Base-by-base conservation (phyloP, 2,797 vertebrate species). In the Iguana delicatissima region DNA sequence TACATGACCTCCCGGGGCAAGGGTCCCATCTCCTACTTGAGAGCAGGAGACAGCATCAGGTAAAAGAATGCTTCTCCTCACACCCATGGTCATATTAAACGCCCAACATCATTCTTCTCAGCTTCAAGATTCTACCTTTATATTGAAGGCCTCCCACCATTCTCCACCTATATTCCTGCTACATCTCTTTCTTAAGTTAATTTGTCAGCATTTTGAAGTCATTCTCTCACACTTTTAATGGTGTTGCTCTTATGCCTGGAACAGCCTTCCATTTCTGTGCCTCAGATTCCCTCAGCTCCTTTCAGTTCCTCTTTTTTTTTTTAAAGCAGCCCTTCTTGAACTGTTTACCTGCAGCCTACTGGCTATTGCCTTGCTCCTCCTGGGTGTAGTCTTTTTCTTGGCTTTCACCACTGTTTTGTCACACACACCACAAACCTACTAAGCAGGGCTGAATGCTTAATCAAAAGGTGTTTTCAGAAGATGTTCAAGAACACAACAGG, bases 391-490 rank as follows among this genome's bases (percentile, higher is more conserved):
- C 26, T 69, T 72, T 69, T 10, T 4, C 18, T 50, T 80, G 64
- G 10, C 64, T 67, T 55, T 86, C n/a, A 57, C 0, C 6, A 57
- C 2, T 67, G 35, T 84, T 84, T 80, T 73, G 26, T 24, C 52
- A 86, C 8, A 50, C 32, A 74, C 22, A 85, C 20, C 38, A 35
- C 35, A 22, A 38, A 72, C 26, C 20, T 6, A 57, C 46, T 73
- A 57, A 57, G 29, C 22, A 64, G 6, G 62, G 57, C 55, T 59
- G 32, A 81, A 72, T n/a, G 26, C 3, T 46, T 73, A 73, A 26
- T 50, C 8, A 87, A 80, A 50, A 81, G 3, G 4, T 90, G 38
- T 81, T 86, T 86, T 50, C 69, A 64, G 82, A 84, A 85, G 14
- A 22, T 38, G 59, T 67, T 52, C 76, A 80, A 55, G 50, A 50